phyloP scores from a whole-genome alignment of 2,113 vertebrate species.

The Neolamprologus tretocephalus region DNA sequence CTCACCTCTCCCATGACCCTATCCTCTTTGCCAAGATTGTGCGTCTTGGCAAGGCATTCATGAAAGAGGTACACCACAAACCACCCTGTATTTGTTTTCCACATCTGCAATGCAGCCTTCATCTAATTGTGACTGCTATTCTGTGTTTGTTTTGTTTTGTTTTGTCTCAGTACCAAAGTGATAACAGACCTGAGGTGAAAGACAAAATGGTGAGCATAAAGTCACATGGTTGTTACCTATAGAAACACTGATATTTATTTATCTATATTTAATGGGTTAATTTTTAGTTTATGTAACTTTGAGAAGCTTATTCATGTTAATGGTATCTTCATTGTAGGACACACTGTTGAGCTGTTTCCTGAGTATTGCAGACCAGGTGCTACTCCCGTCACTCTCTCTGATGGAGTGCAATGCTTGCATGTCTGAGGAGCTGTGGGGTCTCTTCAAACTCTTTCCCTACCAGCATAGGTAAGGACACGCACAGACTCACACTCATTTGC shows the following conservation, averaged over 20 bases:
- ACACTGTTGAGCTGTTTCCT: slow-evolving; percentile 72
- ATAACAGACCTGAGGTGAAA: slow-evolving; percentile 43
- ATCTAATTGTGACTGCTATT: neutral
- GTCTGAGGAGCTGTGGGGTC: slow-evolving; percentile 84
- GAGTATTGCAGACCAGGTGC: slow-evolving; percentile 71
- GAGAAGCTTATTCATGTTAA: neutral
- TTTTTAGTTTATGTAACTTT: neutral
- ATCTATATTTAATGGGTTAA: neutral
- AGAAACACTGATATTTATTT: neutral
- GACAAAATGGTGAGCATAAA: slow-evolving; percentile 52
- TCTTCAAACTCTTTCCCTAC: slow-evolving; percentile 98
- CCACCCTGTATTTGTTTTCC: neutral
- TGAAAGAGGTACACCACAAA: slow-evolving; percentile 86
- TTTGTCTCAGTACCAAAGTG: slow-evolving; percentile 62
- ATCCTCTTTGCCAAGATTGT: slow-evolving; percentile 95
- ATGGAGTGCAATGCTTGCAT: slow-evolving; percentile 99
- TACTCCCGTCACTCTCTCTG: slow-evolving; percentile 90
- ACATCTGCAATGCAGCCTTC: neutral
- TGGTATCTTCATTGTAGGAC: slow-evolving; percentile 70
- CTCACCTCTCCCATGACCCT: slow-evolving; percentile 92
- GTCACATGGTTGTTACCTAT: neutral
- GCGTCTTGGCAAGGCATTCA: slow-evolving; percentile 92
- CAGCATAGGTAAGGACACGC: slow-evolving; percentile 81
- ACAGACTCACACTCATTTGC: neutral
- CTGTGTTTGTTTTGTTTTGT: neutral